Conservation (phyloP, 2,888 invertebrate species). For the Mechanitis mazaeus region DNA sequence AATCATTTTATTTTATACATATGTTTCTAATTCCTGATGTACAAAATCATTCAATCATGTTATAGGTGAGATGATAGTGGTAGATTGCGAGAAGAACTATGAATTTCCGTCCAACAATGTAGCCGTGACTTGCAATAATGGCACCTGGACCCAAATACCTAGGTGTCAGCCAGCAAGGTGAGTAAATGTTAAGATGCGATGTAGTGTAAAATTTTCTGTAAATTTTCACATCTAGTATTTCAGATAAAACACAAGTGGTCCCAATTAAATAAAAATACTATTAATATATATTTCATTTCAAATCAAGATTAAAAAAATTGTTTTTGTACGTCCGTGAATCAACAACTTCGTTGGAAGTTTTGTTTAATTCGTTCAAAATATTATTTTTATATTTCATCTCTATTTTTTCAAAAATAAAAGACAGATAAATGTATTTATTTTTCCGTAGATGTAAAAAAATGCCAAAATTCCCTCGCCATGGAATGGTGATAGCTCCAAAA, state of each 20-base stretch:
- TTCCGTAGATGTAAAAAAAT: slow-evolving; percentile 84
- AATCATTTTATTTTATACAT: too few species aligned
- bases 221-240: too few species aligned
- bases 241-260: too few species aligned
- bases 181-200: neutral
- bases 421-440: neutral
- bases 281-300: too few species aligned
- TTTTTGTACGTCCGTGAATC: too few species aligned
- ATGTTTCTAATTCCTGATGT: neutral
- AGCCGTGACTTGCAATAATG: slow-evolving; percentile 92
- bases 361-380: too few species aligned
- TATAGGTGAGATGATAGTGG: slow-evolving; percentile 72
- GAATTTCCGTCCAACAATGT: slow-evolving; percentile 86
- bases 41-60: slow-evolving; percentile 10
- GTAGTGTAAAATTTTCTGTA: too few species aligned
- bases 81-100: slow-evolving; percentile 90
- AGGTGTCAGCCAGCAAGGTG: slow-evolving; percentile 88
- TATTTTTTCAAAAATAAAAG: too few species aligned
- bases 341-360: too few species aligned
- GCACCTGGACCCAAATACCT: slow-evolving; percentile 96
- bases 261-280: too few species aligned
- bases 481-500: slow-evolving; percentile 97
- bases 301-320: too few species aligned
- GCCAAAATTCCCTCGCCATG: slow-evolving; percentile 91
- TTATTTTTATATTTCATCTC: too few species aligned